Conservation (phyloP, 2,797 vertebrate species). For the Pantherophis alleghaniensis region DNA sequence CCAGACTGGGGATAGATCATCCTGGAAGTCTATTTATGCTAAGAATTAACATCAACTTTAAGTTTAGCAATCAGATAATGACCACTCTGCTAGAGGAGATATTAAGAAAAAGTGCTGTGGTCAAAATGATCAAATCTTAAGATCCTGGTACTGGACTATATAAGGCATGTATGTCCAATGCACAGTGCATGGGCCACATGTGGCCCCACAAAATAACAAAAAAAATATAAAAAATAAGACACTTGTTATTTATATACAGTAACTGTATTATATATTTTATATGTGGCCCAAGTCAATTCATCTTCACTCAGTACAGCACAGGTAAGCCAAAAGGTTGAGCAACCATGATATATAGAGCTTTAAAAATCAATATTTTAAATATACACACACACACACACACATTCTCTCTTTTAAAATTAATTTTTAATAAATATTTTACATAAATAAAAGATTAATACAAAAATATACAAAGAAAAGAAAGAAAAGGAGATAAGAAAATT, state of each 20-base stretch:
- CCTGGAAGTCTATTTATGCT: background rate
- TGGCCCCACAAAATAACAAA: background rate
- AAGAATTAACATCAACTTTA: background rate
- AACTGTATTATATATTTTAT: background rate
- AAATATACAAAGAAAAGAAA: background rate
- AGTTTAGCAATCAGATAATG: background rate
- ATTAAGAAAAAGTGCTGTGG: background rate
- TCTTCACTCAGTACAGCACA: background rate
- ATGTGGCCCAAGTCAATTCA: background rate
- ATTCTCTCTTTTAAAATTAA: background rate
- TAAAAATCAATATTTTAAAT: background rate
- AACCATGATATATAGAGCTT: background rate
- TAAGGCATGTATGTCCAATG: background rate
- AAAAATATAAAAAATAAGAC: background rate
- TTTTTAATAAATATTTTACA: background rate
- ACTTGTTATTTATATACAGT: background rate
- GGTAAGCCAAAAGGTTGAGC: background rate
- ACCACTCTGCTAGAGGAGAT: background rate
- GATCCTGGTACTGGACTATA: background rate
- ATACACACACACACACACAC: no score
- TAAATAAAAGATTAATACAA: background rate
- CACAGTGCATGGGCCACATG: background rate
- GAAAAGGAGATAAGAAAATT: background rate
- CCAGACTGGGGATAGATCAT: background rate
- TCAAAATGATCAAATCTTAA: background rate